These are phyloP conservation scores for Bilobella aurantiaca DNA, from an alignment of 1,140 invertebrate genomes.

Conservation along the genomic window DNA sequence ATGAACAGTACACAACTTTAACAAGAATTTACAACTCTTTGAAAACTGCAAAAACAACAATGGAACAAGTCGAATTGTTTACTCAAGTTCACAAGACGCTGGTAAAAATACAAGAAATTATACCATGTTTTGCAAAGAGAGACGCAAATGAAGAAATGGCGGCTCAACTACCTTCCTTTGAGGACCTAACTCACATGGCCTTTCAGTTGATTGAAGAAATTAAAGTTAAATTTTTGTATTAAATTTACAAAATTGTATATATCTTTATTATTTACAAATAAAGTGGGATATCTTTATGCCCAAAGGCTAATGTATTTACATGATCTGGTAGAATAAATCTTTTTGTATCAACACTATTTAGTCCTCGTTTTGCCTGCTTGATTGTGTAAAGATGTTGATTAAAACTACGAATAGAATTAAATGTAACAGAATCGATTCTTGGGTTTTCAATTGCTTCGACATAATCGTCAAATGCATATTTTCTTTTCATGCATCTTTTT, in stretches of 20 bases:
- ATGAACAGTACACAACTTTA: too few species aligned
- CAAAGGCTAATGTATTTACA: slow-evolving; percentile 3
- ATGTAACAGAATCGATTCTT: neutral
- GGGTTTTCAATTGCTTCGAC: neutral
- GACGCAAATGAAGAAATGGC: too few species aligned
- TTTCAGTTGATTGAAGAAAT: neutral
- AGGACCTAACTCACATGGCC: too few species aligned
- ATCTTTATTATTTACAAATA: neutral
- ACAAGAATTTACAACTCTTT: too few species aligned
- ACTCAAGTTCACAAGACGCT: too few species aligned
- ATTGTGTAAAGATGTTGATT: neutral
- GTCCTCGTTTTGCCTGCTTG: neutral
- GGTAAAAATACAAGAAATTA: too few species aligned
- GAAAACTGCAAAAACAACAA: too few species aligned
- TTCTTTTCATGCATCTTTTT: neutral
- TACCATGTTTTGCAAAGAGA: too few species aligned
- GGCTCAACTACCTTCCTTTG: too few species aligned
- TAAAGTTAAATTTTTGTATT: neutral
- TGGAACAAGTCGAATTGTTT: too few species aligned
- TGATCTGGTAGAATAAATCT: neutral
- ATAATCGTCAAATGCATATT: neutral
- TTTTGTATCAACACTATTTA: neutral
- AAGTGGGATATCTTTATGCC: neutral
- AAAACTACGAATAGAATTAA: neutral
- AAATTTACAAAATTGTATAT: neutral